These are phyloP conservation scores for Thaumetopoea pityocampa DNA, from an alignment of 1,140 invertebrate genomes.

Conservation along the genomic window DNA sequence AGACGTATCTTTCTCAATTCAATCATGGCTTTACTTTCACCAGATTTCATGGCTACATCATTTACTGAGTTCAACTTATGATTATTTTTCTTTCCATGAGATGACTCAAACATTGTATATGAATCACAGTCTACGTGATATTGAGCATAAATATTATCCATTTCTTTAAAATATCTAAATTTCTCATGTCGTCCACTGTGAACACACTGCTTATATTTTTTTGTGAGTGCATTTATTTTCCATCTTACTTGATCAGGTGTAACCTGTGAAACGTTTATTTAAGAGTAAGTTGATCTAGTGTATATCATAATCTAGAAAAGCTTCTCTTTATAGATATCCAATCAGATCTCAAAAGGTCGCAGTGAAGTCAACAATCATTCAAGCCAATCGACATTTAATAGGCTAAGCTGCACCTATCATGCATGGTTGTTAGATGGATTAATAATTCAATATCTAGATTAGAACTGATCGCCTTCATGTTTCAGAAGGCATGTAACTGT, in stretches of 20 bases:
- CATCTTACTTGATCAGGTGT: constrained; percentile 37
- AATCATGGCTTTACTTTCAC: constrained; percentile 34
- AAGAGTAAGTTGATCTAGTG: background rate
- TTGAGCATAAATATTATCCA: constrained; percentile 36
- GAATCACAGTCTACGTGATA: constrained; percentile 36
- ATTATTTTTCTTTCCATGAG: constrained; percentile 24
- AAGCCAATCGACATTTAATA: too few species aligned
- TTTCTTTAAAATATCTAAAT: constrained; percentile 40
- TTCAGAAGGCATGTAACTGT: too few species aligned
- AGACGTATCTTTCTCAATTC: constrained; percentile 38
- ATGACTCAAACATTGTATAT: constrained; percentile 22
- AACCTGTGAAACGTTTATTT: constrained; percentile 22
- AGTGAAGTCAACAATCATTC: too few species aligned
- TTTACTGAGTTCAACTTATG: constrained; percentile 10
- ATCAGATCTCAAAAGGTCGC: too few species aligned
- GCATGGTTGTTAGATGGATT: too few species aligned
- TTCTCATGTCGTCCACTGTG: constrained; percentile 29
- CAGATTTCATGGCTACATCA: constrained; percentile 3
- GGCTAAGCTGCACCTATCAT: too few species aligned
- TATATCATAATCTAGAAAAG: too few species aligned
- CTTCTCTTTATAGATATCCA: too few species aligned
- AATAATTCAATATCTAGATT: too few species aligned
- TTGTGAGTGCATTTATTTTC: constrained; percentile 42
- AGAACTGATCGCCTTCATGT: too few species aligned
- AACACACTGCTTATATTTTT: constrained; percentile 38